Evolutionary conservation across 92 coral and sea anemone genomes (phyloP).

Genomic region (Epizoanthus rinbou): DNA sequence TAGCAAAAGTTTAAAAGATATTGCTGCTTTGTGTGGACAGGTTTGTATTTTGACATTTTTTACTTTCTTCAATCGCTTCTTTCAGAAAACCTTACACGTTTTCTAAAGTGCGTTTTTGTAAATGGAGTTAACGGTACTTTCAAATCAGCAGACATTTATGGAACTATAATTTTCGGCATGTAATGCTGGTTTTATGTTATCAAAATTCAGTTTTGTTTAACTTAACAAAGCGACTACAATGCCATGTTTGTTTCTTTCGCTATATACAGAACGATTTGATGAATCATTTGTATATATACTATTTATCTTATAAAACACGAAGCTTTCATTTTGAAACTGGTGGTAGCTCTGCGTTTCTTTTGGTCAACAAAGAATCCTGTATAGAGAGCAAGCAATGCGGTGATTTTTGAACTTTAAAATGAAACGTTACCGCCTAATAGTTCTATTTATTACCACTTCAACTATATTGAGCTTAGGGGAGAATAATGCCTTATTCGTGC

Average conservation of each 20-base stretch:
- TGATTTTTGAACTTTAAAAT: too few relatives aligned
- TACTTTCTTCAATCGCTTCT: neutral
- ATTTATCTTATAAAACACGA: neutral
- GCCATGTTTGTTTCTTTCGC: conserved; percentile 13
- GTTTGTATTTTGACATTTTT: neutral
- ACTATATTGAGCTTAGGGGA: too few relatives aligned
- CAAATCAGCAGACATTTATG: neutral
- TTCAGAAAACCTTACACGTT: neutral
- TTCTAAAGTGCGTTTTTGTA: too few relatives aligned
- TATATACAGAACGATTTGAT: conserved; percentile 11
- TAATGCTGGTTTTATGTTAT: neutral
- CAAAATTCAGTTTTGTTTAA: conserved; percentile 26
- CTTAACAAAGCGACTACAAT: conserved; percentile 21
- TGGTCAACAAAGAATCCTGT: neutral
- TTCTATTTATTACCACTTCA: too few relatives aligned
- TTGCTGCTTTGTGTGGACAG: neutral
- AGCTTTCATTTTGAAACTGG: neutral
- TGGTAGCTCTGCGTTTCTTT: neutral
- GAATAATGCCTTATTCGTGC: too few relatives aligned
- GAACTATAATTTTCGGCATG: neutral
- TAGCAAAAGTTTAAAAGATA: neutral
- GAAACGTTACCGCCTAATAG: too few relatives aligned
- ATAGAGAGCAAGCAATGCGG: too few relatives aligned
- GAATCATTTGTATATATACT: neutral
- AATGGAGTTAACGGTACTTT: neutral